phyloP scores from a whole-genome alignment of 2,113 vertebrate species.

The Sturnus vulgaris region DNA sequence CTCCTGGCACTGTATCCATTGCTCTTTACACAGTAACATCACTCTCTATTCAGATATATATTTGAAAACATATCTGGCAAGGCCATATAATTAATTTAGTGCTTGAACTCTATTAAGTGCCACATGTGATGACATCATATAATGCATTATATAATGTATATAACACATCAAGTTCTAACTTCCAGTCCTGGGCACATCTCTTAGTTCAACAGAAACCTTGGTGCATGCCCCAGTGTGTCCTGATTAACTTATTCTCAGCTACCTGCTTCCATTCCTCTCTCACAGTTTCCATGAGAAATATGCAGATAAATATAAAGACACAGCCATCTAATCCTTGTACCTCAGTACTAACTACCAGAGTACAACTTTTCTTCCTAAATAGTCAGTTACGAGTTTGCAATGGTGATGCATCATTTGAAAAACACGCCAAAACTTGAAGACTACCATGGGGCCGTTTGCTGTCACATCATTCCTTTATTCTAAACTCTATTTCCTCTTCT shows the following conservation, averaged over 20 bases:
- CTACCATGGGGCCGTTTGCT: background rate
- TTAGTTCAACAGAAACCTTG: background rate
- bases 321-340: background rate
- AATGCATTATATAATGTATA: background rate
- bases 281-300: background rate
- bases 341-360: background rate
- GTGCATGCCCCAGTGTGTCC: no score
- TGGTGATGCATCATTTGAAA: fast-evolving
- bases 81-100: background rate
- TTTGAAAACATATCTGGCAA: background rate
- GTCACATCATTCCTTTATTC: background rate
- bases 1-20: background rate
- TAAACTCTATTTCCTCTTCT: background rate
- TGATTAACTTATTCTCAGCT: background rate
- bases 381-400: background rate
- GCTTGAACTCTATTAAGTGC: background rate
- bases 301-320: background rate
- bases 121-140: background rate
- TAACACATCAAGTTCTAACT: background rate
- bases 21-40: background rate
- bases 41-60: background rate
- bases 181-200: fast-evolving
- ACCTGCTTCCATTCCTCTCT: background rate
- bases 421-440: background rate
- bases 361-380: background rate